Conservation (phyloP, 2,113 vertebrate species). For the Antigone vipio region DNA sequence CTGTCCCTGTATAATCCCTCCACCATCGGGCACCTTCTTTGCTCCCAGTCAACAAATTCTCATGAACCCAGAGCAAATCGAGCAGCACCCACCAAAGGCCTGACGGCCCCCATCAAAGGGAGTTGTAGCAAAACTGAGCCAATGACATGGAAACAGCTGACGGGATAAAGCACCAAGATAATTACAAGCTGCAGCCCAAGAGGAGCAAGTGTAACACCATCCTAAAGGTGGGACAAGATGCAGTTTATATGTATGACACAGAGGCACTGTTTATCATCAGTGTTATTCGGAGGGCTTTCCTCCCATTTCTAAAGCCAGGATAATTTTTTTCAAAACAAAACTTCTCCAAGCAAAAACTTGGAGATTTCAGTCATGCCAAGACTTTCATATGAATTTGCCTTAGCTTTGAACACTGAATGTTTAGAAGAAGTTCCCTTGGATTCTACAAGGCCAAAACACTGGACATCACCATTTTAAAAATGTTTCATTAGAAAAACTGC, state of each 20-base stretch:
- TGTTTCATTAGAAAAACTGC: background rate
- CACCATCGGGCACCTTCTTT: background rate
- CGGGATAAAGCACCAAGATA: background rate
- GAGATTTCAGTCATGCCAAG: background rate
- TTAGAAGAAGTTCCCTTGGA: background rate
- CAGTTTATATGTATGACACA: background rate
- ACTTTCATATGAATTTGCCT: background rate
- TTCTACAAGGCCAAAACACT: background rate
- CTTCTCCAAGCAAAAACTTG: background rate
- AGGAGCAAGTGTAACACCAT: background rate
- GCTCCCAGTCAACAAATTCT: conserved; percentile 48
- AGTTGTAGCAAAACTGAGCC: background rate
- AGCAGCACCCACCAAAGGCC: background rate
- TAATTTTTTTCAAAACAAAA: background rate
- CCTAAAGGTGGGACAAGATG: background rate
- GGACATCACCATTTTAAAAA: background rate
- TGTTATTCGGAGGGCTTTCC: background rate
- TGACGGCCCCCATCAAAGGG: background rate
- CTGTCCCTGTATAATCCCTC: conserved; percentile 8
- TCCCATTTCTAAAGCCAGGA: background rate
- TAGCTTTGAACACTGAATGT: background rate
- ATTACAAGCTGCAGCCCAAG: background rate
- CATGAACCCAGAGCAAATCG: conserved; percentile 19
- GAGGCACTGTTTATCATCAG: background rate
- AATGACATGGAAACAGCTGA: background rate